Evolutionary conservation across 2,888 invertebrate species (phyloP), one percentile per base, ranked within the genome.

Genomic region (Amorpha juglandis): DNA sequence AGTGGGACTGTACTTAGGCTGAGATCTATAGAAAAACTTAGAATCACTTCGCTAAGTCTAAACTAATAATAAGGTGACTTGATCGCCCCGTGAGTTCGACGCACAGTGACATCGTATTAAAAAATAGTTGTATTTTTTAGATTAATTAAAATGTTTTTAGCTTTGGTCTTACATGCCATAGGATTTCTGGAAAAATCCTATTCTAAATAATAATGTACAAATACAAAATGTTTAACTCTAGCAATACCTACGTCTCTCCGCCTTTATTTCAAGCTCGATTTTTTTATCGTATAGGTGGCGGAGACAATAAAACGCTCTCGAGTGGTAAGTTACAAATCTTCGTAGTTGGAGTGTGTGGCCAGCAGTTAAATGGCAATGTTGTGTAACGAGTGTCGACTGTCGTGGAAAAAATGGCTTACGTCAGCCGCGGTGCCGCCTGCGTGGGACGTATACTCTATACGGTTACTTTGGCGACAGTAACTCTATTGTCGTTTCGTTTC

Each of bases 291-390:
- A 55, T 53, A 62, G 9, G 45, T 27, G 69, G 71, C 71, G 70
- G 19, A 71, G 72, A 72, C 71, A 73, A 38, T 42, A 19, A 42
- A 58, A 19, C 58, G 58, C 58, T 58, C 38, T 38, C 58, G 58
- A 58, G 58, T 42, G 58, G 38, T 67, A 51, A 58, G 64, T 70
- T 68, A 74, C 79, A 73, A 78, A 77, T 74, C 76, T 73, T 69
- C n/a, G 69, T 66, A 58, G 35, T 55, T 55, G 53, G 48, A 69
- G 74, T 64, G 71, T 80, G 86, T 71, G 87, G 88, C 74, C 74
- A 77, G 76, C 82, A 79, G 78, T 74, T 86, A 88, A 86, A 88
- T 88, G 87, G 87, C 83, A 76, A 77, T 84, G 77, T 74, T 82
- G 80, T 88, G 88, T 88, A 71, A 71, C 71, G 70, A 70, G 69